Conservation (phyloP, 2,113 vertebrate species). For the Proterorhinus semilunaris region DNA sequence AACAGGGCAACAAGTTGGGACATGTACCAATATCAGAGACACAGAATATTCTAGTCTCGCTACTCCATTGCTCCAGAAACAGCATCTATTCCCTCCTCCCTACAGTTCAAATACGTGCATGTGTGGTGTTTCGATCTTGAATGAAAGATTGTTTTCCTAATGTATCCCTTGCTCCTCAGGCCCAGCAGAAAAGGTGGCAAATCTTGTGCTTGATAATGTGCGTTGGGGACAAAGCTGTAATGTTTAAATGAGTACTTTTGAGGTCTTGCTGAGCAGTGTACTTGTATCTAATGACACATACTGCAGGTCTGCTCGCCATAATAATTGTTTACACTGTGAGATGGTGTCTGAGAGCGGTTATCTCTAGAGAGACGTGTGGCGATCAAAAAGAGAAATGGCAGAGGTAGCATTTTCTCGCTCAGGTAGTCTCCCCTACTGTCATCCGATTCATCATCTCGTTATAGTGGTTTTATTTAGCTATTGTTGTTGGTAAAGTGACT, state of each 20-base stretch:
- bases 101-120: not conserved
- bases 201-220: not conserved
- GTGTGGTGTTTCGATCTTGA: too few species aligned
- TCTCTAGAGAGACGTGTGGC: not conserved
- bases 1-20: not conserved
- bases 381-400: conserved; percentile 32
- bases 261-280: conserved; percentile 13
- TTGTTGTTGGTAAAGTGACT: conserved; percentile 5
- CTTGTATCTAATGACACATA: conserved; percentile 30
- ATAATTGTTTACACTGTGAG: conserved; percentile 42
- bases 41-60: not conserved
- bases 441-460: not conserved
- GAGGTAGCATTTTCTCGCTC: conserved; percentile 12
- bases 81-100: not conserved
- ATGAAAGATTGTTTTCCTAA: too few species aligned
- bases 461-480: not conserved
- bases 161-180: too few species aligned
- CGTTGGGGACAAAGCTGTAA: conserved; percentile 4
- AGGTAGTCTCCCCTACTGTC: conserved; percentile 12
- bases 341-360: conserved; percentile 13
- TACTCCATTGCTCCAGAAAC: not conserved
- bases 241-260: conserved; percentile 28
- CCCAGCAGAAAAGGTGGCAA: too few species aligned
- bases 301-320: conserved; percentile 25
- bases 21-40: not conserved